A percentile compares a stretch with the other conserved stretches of the same genome.
These are phyloP conservation scores for Liodrosophila aerea DNA, from an alignment of 2,888 invertebrate species.

Conservation along the genomic window DNA sequence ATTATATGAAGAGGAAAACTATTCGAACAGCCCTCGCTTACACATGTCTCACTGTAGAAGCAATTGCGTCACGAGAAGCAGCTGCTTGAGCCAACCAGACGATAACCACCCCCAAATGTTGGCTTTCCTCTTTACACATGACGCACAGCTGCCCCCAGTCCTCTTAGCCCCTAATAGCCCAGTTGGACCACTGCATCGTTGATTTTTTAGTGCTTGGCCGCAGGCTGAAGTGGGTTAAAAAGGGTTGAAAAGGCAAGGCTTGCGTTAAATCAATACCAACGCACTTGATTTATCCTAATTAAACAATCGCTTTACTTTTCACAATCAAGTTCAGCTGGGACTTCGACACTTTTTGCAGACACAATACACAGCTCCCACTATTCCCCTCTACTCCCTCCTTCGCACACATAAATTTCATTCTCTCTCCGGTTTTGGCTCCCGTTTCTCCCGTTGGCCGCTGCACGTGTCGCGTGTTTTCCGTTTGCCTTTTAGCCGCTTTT, in stretches of 20 bases:
- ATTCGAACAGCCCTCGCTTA: constrained; percentile 37
- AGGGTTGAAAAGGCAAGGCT: too few relatives aligned
- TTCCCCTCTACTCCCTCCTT: background rate
- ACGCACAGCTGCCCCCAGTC: background rate
- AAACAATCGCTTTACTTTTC: background rate
- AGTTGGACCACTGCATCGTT: too few relatives aligned
- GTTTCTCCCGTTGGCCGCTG: constrained; percentile 10
- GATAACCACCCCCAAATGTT: constrained; percentile 30
- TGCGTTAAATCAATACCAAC: too few relatives aligned
- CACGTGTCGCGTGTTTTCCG: constrained; percentile 71
- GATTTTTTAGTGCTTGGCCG: background rate
- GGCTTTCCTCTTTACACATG: constrained; percentile 25
- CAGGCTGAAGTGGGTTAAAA: too few relatives aligned
- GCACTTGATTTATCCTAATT: too few relatives aligned
- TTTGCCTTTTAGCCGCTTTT: constrained; percentile 65
- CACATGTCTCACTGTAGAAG: constrained; percentile 43
- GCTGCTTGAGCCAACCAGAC: constrained; percentile 16
- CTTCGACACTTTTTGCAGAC: constrained; percentile 6
- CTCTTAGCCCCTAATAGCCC: background rate
- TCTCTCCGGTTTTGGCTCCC: background rate
- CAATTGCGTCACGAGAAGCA: constrained; percentile 58
- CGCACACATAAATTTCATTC: background rate
- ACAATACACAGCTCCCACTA: constrained; percentile 14
- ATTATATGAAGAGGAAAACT: too few relatives aligned
- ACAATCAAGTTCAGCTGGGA: too few relatives aligned